Conservation (phyloP, 2,797 vertebrate species). For the Glyptemys insculpta region DNA sequence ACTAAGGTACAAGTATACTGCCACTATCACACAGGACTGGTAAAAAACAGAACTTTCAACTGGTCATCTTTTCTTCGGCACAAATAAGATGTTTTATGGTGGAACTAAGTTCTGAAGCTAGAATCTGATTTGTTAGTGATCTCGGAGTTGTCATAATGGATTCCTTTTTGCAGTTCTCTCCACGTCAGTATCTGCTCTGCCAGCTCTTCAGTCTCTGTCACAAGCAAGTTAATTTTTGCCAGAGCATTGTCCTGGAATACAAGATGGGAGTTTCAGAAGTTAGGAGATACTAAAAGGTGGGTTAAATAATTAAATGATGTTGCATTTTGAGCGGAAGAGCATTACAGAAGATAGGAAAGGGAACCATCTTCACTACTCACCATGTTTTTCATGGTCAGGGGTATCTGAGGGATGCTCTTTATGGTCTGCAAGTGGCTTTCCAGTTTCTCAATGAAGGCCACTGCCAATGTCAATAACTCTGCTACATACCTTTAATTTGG, state of each 20-base stretch:
- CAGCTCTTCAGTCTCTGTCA: conserved; percentile 78
- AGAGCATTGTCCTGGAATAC: conserved; percentile 78
- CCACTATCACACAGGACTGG: neutral
- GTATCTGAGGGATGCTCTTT: conserved; percentile 75
- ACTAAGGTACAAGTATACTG: neutral
- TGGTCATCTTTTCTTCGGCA: neutral
- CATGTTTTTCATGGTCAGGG: conserved; percentile 71
- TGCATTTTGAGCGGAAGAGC: neutral
- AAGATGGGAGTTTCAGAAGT: neutral
- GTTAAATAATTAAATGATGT: neutral
- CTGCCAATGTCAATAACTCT: conserved; percentile 77
- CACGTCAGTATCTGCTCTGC: conserved; percentile 80
- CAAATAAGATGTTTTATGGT: neutral
- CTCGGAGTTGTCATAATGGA: conserved; percentile 51
- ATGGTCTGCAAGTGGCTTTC: conserved; percentile 80
- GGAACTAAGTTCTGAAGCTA: conserved; percentile 53
- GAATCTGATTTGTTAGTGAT: conserved; percentile 59
- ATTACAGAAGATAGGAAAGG: neutral
- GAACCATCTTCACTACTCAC: conserved; percentile 72
- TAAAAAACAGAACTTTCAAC: neutral
- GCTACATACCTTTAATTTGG: conserved; percentile 72
- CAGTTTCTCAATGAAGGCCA: conserved; percentile 81
- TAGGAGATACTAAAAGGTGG: neutral
- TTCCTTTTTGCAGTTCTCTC: conserved; percentile 76
- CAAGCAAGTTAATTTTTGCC: conserved; percentile 73